Evolutionary conservation across 2,797 vertebrate species (phyloP), one percentile per base, ranked within the genome.

Genomic region (Streptopelia turtur): DNA sequence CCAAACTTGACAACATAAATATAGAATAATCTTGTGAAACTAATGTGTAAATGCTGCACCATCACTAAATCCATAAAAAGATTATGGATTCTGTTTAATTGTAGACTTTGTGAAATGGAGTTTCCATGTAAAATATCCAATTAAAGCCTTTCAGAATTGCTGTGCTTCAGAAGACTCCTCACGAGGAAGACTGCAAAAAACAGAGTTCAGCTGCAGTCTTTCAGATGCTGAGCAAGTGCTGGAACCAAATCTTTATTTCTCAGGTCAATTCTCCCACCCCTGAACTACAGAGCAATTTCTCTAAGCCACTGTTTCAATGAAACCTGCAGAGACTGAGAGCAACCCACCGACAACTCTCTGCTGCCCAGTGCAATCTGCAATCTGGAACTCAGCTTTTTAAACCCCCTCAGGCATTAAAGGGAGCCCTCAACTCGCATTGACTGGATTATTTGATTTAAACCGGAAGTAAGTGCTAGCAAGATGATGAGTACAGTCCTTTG

Each of bases 81-180:
- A 52, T 5, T 71, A 47, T 39, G 55, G 87, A 84, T 76, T 87
- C 47, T 39, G 10, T 55, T 55, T 65, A 87, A 63, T 6, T 79
- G 20, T 20, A 87, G 37, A 71, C 8, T 65, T 78, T 55, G n/a
- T 55, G 28, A 82, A 92, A 75, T 33, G 16, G 5, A 61, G 8
- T 89, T 84, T 35, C 57, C 68, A 16, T 28, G 30, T n/a, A 90
- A 92, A 90, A 39, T 45, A 65, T 71, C 14, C 1, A 10, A 63
- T 55, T 55, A 89, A 76, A 93, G 61, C 47, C 41, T 75, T 89
- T 84, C 24, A 65, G 69, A 89, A 87, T 79, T n/a, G 21, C 16
- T 3, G 4, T 20, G 31, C 31, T 80, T 78, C 28, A 64, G 72
- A 91, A 80, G 41, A 79, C 9, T 57, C 18, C 45, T 37, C 27